phyloP scores from a whole-genome alignment of 2,797 vertebrate species.

The Hoplostethus mediterraneus region DNA sequence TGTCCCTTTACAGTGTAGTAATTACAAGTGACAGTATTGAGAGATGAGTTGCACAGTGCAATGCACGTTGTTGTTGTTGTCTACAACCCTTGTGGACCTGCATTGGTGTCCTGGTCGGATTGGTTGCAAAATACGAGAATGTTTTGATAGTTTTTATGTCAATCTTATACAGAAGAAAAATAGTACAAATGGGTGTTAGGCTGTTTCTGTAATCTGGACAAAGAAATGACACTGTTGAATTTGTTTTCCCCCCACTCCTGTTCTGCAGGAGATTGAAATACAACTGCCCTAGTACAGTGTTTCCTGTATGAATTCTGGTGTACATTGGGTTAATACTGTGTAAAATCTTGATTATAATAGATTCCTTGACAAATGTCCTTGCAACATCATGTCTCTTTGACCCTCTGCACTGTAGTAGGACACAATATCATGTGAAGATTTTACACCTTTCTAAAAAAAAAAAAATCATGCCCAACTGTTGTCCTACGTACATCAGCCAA shows the following conservation, averaged over 20 bases:
- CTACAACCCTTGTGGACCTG: not conserved
- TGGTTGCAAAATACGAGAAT: not conserved
- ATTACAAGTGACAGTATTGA: not conserved
- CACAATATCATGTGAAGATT: too few relatives aligned
- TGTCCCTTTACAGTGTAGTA: not conserved
- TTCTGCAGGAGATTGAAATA: not conserved
- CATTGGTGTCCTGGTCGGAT: not conserved
- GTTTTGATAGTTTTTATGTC: not conserved
- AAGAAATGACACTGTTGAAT: not conserved
- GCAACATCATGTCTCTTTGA: too few relatives aligned
- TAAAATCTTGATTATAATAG: too few relatives aligned
- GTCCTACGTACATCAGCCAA: slow-evolving; percentile 37
- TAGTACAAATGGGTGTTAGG: not conserved
- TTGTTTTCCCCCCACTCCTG: not conserved
- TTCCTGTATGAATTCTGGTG: too few relatives aligned
- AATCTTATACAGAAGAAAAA: too few relatives aligned
- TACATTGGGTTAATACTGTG: too few relatives aligned
- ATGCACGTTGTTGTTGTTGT: not conserved
- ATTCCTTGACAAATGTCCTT: too few relatives aligned
- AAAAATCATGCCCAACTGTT: too few relatives aligned
- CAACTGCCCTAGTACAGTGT: too few relatives aligned
- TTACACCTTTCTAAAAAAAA: too few relatives aligned
- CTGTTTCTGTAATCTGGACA: not conserved
- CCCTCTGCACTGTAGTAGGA: too few relatives aligned
- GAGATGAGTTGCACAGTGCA: not conserved